Percentiles rank a stretch among this genome's conserved stretches.
These are phyloP conservation scores for Archocentrus centrarchus DNA, from an alignment of 2,113 vertebrate genomes.

Conservation along the genomic window DNA sequence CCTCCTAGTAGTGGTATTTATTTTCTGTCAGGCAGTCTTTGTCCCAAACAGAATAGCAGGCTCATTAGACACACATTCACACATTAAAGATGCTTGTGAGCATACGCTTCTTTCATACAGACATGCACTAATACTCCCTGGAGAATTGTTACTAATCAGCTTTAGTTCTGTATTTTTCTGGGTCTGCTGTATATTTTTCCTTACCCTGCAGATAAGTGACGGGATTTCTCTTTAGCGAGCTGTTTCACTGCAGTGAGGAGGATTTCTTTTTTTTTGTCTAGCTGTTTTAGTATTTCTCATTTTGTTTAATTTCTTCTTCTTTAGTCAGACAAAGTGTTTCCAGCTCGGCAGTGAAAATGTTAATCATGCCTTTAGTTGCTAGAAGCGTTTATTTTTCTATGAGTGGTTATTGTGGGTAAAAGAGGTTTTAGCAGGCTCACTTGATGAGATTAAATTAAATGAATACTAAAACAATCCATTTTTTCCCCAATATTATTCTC, in stretches of 20 bases:
- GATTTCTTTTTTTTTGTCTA: not conserved
- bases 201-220: not conserved
- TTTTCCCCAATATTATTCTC: not conserved
- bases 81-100: slow-evolving; percentile 11
- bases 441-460: not conserved
- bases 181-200: not conserved
- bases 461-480: not conserved
- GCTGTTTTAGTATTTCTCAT: not conserved
- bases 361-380: not conserved
- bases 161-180: not conserved
- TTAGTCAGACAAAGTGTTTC: not conserved
- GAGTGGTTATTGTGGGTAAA: not conserved
- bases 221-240: not conserved
- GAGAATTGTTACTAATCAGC: not conserved
- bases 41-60: slow-evolving; percentile 41
- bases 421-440: not conserved
- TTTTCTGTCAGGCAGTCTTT: slow-evolving; percentile 61
- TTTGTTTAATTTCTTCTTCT: not conserved
- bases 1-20: slow-evolving; percentile 59
- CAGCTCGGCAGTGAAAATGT: not conserved
- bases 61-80: slow-evolving; percentile 40
- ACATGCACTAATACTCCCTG: not conserved
- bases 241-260: not conserved
- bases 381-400: no score
- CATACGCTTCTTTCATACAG: not conserved